Evolutionary conservation across 2,888 invertebrate species (phyloP), one percentile per base, ranked within the genome.

Genomic region (Eilema caniola): DNA sequence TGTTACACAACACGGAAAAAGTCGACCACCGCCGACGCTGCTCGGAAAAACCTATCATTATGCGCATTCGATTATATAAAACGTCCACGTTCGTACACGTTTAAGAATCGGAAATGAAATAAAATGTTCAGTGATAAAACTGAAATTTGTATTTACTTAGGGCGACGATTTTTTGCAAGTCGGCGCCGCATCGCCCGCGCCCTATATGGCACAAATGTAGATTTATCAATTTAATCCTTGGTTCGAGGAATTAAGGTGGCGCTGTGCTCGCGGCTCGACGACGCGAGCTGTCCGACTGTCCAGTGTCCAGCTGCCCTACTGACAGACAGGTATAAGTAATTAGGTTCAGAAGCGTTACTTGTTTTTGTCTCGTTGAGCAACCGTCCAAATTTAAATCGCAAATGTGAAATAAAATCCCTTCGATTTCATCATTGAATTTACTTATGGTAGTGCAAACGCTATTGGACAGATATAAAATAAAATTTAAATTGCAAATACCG

Each of bases 81-180:
- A 87, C 84, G 87, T 86, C 84, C 87, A 84, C 85, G 83, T 88
- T 90, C 90, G 90, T 90, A 92, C 89, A 88, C 75, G 67, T 71
- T 80, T 74, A 91, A 90, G 88, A 92, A 91, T 89, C 90, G 88
- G 85, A 88, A 90, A 92, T 91, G 87, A 91, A 75, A 92, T 90
- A 92, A 93, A 94, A 94, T 88, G 86, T 89, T 89, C 88, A 92
- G 93, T 94, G 91, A 93, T 94, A 93, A 81, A 81, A 94, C 93
- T 94, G 90, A 94, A 95, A 94, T 94, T 93, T 93, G 93, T 93
- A 90, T 93, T 94, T 92, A 92, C 92, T 93, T 94, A 92, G 88
- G 84, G 82, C 80, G 87, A 74, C 79, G 77, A 83, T 86, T 93
- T 94, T 94, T 95, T 91, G 85, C 83, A 66, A 74, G 81, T 83